These are phyloP conservation scores for Cheilosia pagana DNA, from an alignment of 2,888 invertebrate genomes.

Conservation along the genomic window DNA sequence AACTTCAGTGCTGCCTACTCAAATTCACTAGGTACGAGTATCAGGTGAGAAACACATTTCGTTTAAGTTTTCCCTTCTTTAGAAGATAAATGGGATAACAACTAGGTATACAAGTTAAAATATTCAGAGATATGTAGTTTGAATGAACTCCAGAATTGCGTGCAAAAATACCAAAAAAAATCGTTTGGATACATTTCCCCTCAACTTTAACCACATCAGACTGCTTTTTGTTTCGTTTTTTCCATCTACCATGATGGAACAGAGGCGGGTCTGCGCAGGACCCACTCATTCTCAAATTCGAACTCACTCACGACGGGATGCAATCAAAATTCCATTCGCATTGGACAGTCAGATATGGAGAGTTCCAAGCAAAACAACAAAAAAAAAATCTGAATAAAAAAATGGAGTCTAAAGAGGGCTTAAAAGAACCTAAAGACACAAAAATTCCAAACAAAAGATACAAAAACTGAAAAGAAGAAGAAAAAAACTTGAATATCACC, in stretches of 20 bases:
- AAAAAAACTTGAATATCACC: slow-evolving; percentile 58
- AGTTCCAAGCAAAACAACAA: slow-evolving; percentile 41
- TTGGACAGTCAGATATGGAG: slow-evolving; percentile 55
- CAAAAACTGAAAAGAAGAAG: slow-evolving; percentile 39
- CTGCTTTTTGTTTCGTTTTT: slow-evolving; percentile 10
- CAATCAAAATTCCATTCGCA: slow-evolving; percentile 74
- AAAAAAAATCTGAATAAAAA: slow-evolving; percentile 75
- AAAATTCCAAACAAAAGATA: slow-evolving; percentile 59
- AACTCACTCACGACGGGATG: slow-evolving; percentile 64
- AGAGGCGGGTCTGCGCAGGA: slow-evolving; percentile 80
- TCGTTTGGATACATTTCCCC: slow-evolving; percentile 42
- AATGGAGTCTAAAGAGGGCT: slow-evolving; percentile 72
- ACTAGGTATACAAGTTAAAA: not conserved
- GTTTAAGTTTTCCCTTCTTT: slow-evolving; percentile 27
- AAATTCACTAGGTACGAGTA: not conserved
- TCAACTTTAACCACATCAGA: slow-evolving; percentile 2
- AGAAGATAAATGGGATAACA: slow-evolving; percentile 32
- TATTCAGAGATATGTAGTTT: not conserved
- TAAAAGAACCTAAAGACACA: slow-evolving; percentile 48
- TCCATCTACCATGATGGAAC: slow-evolving; percentile 76
- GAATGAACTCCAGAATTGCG: slow-evolving; percentile 34
- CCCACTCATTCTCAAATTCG: slow-evolving; percentile 74
- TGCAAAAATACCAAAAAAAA: slow-evolving; percentile 37
- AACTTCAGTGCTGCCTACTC: not conserved
- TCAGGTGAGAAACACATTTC: slow-evolving; percentile 51